Percentiles rank a stretch among this genome's conserved stretches.
Evolutionary conservation across 2,797 vertebrate genomes (phyloP).

Genomic region (Rhinella marina): DNA sequence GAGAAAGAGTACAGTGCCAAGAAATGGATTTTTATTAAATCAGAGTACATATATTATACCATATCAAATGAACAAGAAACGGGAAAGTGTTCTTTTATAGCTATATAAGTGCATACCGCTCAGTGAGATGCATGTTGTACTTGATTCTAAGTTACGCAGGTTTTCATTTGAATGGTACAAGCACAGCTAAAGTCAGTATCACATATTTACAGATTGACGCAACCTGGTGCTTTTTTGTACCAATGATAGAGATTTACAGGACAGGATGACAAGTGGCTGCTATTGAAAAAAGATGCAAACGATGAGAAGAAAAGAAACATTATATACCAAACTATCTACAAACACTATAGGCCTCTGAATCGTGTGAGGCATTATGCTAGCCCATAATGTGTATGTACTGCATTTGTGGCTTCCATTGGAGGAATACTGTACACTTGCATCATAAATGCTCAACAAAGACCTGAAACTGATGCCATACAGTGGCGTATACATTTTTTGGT

Average conservation of each 20-base stretch:
- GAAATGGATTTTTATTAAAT: constrained; percentile 32
- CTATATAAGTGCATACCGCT: constrained; percentile 35
- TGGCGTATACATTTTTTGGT: no score
- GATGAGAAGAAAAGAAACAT: not conserved
- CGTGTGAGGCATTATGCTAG: no score
- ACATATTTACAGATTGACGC: not conserved
- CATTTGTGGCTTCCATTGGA: no score
- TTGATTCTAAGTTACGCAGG: not conserved
- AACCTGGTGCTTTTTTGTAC: not conserved
- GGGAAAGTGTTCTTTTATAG: constrained; percentile 11
- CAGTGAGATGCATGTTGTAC: not conserved
- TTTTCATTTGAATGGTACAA: not conserved
- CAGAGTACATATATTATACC: constrained; percentile 28
- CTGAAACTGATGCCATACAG: no score
- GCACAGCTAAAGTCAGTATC: not conserved
- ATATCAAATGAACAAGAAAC: constrained; percentile 43
- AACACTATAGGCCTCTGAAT: not conserved
- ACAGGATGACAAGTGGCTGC: not conserved
- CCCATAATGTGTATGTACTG: no score
- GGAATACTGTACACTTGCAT: no score
- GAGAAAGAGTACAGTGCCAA: not conserved
- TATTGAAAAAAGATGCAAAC: not conserved
- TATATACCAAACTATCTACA: not conserved
- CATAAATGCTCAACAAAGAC: no score
- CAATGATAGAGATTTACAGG: not conserved